Percentiles rank a stretch among this genome's conserved stretches.
Evolutionary conservation across 2,888 invertebrate species (phyloP).

Genomic region (Parnassius mnemosyne): DNA sequence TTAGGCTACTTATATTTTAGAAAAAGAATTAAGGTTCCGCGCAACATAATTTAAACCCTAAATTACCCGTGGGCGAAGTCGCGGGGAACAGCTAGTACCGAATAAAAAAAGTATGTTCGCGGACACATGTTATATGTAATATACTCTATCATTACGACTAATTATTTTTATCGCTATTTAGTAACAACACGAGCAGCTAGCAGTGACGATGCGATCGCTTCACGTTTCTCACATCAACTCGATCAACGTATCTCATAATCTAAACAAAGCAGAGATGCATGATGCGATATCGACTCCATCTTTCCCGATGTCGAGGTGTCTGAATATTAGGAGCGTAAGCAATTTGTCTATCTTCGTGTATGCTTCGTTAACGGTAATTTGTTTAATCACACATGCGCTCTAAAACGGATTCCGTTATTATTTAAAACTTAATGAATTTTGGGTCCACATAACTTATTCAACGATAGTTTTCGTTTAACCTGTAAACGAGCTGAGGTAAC

Average conservation of each 20-base stretch:
- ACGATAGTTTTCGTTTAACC: no score
- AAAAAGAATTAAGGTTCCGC: no score
- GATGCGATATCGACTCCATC: constrained; percentile 62
- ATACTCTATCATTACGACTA: no score
- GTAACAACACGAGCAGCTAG: not conserved
- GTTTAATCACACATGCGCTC: not conserved
- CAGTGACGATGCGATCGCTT: constrained; percentile 30
- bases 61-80: no score
- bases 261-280: constrained; percentile 66
- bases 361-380: constrained; percentile 66
- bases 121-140: not conserved
- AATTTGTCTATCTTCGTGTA: constrained; percentile 76
- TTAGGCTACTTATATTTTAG: no score
- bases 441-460: no score
- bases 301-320: constrained; percentile 67
- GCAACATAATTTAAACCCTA: no score
- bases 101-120: no score
- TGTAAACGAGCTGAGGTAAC: no score
- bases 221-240: constrained; percentile 56
- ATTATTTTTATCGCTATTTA: not conserved
- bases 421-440: not conserved
- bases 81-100: no score
- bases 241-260: constrained; percentile 73
- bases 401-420: not conserved
- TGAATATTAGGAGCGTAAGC: constrained; percentile 76